A percentile compares a stretch with the other conserved stretches of the same genome.
Evolutionary conservation across 2,113 vertebrate species (phyloP).

Genomic region (Tretioscincus oriximinensis): DNA sequence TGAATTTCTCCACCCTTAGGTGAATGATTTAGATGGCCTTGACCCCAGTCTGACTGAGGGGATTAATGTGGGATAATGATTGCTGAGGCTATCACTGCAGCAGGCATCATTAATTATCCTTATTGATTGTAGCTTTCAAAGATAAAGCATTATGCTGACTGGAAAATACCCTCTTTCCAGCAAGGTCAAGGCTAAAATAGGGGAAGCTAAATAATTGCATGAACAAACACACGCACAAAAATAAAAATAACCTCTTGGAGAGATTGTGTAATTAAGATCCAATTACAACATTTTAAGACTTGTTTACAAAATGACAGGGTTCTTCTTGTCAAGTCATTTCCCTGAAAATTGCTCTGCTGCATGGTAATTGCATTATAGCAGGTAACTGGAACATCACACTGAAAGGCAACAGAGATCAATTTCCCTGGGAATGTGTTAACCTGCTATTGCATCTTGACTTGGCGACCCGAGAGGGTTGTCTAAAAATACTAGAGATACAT

Average conservation of each 20-base stretch:
- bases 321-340: conserved; percentile 70
- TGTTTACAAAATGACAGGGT: conserved; percentile 64
- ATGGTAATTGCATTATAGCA: conserved; percentile 66
- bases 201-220: conserved; percentile 87
- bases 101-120: conserved; percentile 99
- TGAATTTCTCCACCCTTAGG: conserved; percentile 97
- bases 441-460: conserved; percentile 48
- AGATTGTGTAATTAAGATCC: conserved; percentile 80
- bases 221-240: conserved; percentile 80
- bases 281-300: conserved; percentile 72
- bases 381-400: conserved; percentile 57
- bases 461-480: conserved; percentile 54
- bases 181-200: conserved; percentile 97
- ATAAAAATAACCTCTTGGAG: conserved; percentile 81
- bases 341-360: conserved; percentile 65
- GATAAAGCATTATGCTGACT: conserved; percentile 99
- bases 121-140: conserved; percentile 99
- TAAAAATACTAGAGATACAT: conserved; percentile 64
- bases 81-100: conserved; percentile 99
- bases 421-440: conserved; percentile 48
- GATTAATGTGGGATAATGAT: conserved; percentile 99
- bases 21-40: conserved; percentile 97
- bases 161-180: conserved; percentile 92
- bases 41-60: conserved; percentile 95
- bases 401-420: conserved; percentile 46